A percentile compares a stretch with the other conserved stretches of the same genome.
These are phyloP conservation scores for Pantala flavescens DNA, from an alignment of 1,140 invertebrate genomes.

Conservation along the genomic window DNA sequence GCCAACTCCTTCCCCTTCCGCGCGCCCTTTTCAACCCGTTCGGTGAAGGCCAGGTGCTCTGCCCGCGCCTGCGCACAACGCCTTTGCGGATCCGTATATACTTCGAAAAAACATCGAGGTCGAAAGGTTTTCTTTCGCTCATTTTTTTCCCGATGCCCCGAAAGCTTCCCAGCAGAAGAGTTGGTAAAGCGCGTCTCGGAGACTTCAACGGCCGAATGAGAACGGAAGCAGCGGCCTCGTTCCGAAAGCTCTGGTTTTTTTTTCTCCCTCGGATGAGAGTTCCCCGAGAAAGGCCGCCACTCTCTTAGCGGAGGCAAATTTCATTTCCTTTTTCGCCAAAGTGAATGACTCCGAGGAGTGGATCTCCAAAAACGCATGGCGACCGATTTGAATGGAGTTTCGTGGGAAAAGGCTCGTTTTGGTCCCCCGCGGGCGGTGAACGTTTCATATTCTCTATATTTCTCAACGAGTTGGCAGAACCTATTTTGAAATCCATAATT, in stretches of 20 bases:
- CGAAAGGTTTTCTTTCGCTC: neutral
- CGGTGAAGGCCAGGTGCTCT: constrained; percentile 6
- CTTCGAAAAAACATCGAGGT: neutral
- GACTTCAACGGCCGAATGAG: neutral
- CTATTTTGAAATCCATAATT: no score
- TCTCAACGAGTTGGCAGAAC: no score
- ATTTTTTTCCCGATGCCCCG: neutral
- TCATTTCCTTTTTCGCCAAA: no score
- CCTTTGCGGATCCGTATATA: neutral
- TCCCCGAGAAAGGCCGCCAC: neutral
- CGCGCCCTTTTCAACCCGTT: neutral
- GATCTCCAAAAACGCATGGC: no score
- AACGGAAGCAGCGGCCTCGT: neutral
- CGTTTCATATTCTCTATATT: no score
- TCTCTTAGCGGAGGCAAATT: no score
- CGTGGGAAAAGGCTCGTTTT: no score
- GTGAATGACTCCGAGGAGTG: no score
- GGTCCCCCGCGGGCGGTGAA: no score
- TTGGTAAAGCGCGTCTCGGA: neutral
- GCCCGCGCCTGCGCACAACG: neutral
- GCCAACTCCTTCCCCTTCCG: neutral
- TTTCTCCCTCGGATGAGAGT: neutral
- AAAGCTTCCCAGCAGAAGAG: neutral
- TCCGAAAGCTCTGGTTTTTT: neutral
- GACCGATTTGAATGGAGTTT: no score